A percentile compares a stretch with the other conserved stretches of the same genome.
phyloP scores from a whole-genome alignment of 1,140 invertebrate genomes.

The Watersipora subatra region DNA sequence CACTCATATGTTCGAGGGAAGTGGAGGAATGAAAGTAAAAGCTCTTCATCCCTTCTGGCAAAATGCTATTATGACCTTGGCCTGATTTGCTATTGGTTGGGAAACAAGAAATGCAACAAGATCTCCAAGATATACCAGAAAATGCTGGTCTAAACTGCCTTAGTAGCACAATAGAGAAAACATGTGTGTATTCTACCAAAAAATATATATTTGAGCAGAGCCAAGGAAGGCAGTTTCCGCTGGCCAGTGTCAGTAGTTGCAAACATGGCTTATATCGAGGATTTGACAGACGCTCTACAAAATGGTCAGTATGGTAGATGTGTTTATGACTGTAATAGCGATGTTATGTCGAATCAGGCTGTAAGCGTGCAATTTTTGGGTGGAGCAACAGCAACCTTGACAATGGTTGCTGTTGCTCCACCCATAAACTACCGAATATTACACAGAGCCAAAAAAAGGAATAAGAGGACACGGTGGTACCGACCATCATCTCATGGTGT shows the following conservation, averaged over 20 bases:
- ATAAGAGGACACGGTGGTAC: conserved; percentile 35
- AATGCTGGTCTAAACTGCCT: conserved; percentile 34
- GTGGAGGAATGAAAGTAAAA: conserved; percentile 37
- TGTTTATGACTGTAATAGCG: conserved; percentile 42
- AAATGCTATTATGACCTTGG: conserved; percentile 46
- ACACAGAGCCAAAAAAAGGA: neutral
- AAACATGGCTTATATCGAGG: conserved; percentile 30
- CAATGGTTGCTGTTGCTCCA: conserved; percentile 42
- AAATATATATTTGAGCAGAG: conserved; percentile 34
- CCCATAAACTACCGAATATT: neutral
- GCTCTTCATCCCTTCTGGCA: conserved; percentile 39
- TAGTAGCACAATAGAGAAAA: conserved; percentile 30
- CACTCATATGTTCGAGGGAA: conserved; percentile 44
- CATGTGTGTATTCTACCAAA: conserved; percentile 43
- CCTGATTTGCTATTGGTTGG: conserved; percentile 42
- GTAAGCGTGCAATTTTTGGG: conserved; percentile 43
- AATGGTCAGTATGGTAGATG: conserved; percentile 38
- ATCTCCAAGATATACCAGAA: conserved; percentile 36
- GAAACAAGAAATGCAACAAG: conserved; percentile 23
- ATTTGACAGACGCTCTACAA: conserved; percentile 30
- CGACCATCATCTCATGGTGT: conserved; percentile 34
- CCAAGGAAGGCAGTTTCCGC: conserved; percentile 11
- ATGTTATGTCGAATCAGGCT: conserved; percentile 42
- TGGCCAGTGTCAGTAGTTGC: conserved; percentile 34
- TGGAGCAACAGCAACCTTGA: conserved; percentile 40